Evolutionary conservation across 2,113 vertebrate species (phyloP), one percentile per base, ranked within the genome.

Genomic region (Regulus satrapa): DNA sequence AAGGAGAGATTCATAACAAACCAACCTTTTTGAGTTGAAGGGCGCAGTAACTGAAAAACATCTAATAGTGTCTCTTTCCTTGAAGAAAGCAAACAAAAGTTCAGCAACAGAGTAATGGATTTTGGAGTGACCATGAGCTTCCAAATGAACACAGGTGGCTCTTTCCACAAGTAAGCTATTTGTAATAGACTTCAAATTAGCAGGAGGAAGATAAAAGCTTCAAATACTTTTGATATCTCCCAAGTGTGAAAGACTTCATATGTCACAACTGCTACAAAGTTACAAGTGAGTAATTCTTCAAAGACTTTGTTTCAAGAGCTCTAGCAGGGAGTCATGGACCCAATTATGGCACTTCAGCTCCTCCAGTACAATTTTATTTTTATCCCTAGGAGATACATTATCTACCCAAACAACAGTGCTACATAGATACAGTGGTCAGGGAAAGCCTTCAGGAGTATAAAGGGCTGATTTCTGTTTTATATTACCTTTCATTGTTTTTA

Each of bases 151-250:
- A 97, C 97, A 98, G 97, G 97, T 98, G 97, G 93, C 80, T 96
- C 34, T 97, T 97, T 97, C 92, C 97, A 96, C 97, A 92, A 85
- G 96, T 95, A 97, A 96, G 64, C 25, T 72, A 56, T 97, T 94
- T 93, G 63, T 98, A 98, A 98, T 96, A 95, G 94, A 88, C 91
- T 98, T 97, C 92, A 97, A 98, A 98, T 98, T 97, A 98, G 87
- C 88, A 97, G 85, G 93, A 95, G 86, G 67, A 52, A 97, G 90
- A 91, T 91, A 97, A 63, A 94, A 97, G 76, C 77, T 96, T 97
- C 90, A 96, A 96, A 96, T 86, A 95, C 84, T 96, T 97, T 74
- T 94, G 75, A 97, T 98, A 96, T 95, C 96, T 97, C 88, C 90
- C 43, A 96, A 96, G 90, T 97, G 85, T 98, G 97, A 98, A 98